Conservation (phyloP, 2,113 vertebrate species). For the Lutjanus erythropterus region DNA sequence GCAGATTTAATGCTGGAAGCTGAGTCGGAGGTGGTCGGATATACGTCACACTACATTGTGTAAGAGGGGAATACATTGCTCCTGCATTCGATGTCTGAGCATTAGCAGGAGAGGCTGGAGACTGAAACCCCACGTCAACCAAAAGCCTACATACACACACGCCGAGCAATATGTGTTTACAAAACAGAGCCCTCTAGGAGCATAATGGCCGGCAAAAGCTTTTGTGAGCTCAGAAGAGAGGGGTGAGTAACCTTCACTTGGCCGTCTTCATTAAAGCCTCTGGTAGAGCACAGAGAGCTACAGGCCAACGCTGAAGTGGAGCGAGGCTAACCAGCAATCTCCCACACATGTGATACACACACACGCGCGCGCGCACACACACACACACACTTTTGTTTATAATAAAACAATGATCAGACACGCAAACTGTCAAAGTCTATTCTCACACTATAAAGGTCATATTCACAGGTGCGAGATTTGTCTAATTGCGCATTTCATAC, state of each 20-base stretch:
- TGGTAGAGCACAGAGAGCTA: conserved; percentile 49
- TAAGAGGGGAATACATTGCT: too few species aligned
- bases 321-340: conserved; percentile 52
- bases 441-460: conserved; percentile 74
- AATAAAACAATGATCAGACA: conserved; percentile 67
- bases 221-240: conserved; percentile 67
- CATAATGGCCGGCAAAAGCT: conserved; percentile 70
- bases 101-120: too few species aligned
- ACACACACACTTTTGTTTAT: conserved; percentile 55
- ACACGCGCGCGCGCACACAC: conserved; percentile 9
- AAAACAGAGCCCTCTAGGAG: conserved; percentile 64
- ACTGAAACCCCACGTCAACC: too few species aligned
- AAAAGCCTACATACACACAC: conserved; percentile 21
- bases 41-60: too few species aligned
- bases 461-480: conserved; percentile 68
- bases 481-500: conserved; percentile 80
- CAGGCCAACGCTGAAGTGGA: conserved; percentile 54
- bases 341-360: conserved; percentile 18
- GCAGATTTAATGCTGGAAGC: too few species aligned
- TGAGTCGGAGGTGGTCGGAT: too few species aligned
- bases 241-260: conserved; percentile 70
- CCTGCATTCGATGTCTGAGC: too few species aligned
- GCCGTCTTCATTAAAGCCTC: conserved; percentile 75
- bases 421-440: conserved; percentile 59
- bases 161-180: conserved; percentile 59